Percentiles rank a stretch among this genome's conserved stretches.
These are phyloP conservation scores for Palaemon carinicauda DNA, from an alignment of 1,140 invertebrate species.

Conservation along the genomic window DNA sequence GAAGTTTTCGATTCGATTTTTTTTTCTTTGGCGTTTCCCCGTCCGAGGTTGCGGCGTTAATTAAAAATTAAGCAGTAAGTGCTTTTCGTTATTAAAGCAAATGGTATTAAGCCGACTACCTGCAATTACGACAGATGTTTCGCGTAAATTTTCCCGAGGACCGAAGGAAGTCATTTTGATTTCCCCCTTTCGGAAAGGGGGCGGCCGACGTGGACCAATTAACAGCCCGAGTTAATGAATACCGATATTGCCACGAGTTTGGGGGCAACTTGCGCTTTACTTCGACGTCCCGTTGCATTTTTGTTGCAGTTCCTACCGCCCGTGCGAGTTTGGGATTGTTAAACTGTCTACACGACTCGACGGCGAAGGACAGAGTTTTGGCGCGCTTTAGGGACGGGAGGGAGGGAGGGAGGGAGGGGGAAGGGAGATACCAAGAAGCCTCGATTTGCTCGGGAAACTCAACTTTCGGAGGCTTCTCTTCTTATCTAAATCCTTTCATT, in stretches of 20 bases:
- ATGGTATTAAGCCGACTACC: no score
- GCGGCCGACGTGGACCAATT: constrained; percentile 26
- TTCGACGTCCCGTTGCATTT: constrained; percentile 48
- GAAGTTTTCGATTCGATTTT: neutral
- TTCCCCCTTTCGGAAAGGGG: constrained; percentile 41
- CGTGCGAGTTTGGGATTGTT: constrained; percentile 53
- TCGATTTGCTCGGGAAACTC: neutral
- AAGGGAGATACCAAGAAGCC: neutral
- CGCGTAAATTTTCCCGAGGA: no score
- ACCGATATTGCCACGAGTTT: constrained; percentile 53
- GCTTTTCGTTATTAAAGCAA: no score
- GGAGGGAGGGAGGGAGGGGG: neutral
- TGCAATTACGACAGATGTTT: no score
- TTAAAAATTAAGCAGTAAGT: neutral
- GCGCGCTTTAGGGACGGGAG: neutral
- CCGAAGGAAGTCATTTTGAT: neutral
- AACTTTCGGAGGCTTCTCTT: neutral
- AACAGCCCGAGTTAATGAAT: constrained; percentile 52
- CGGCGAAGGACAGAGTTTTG: constrained; percentile 19
- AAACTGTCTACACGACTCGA: constrained; percentile 34
- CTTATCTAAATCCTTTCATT: neutral
- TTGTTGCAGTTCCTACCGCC: constrained; percentile 37
- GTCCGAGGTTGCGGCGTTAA: neutral
- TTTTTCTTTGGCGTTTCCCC: constrained; percentile 3
- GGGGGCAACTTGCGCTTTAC: constrained; percentile 49